Evolutionary conservation across 2,888 invertebrate species (phyloP).

Genomic region (Saturnia japonica): DNA sequence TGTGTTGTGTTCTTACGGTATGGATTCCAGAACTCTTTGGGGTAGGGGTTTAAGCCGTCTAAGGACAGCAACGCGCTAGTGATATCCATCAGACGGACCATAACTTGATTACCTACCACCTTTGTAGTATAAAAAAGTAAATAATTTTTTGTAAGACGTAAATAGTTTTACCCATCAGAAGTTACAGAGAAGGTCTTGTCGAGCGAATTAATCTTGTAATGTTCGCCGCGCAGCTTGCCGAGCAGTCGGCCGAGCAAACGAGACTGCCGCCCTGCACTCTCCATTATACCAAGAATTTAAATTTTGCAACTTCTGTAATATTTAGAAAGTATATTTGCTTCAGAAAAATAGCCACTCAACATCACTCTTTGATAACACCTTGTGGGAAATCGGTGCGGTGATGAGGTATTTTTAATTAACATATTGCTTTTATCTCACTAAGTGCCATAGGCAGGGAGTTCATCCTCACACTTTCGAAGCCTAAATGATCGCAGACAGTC

Average conservation of each 20-base stretch:
- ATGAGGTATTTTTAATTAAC: background rate
- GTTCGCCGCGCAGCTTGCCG: slow-evolving; percentile 66
- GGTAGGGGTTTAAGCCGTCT: too few relatives aligned
- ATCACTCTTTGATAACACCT: too few relatives aligned
- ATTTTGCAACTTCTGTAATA: background rate
- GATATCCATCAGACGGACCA: too few relatives aligned
- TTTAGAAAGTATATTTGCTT: background rate
- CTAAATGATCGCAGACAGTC: too few relatives aligned
- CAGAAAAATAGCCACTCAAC: background rate
- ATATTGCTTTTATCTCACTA: too few relatives aligned
- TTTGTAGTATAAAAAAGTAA: background rate
- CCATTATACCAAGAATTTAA: slow-evolving; percentile 43
- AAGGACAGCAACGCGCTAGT: too few relatives aligned
- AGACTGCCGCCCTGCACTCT: slow-evolving; percentile 64
- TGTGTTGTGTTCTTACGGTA: too few relatives aligned
- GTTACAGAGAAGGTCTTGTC: slow-evolving; percentile 60
- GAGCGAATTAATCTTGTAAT: slow-evolving; percentile 46
- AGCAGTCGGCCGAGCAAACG: slow-evolving; percentile 63
- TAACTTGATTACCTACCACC: background rate
- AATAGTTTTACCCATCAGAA: slow-evolving; percentile 53
- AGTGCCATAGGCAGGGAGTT: too few relatives aligned
- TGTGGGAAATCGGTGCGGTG: background rate
- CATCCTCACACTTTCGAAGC: too few relatives aligned
- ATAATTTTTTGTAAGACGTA: background rate
- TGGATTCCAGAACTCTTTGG: too few relatives aligned